Evolutionary conservation across 2,797 vertebrate species (phyloP), one percentile per base, ranked within the genome.

Genomic region (Sitta carolinensis): DNA sequence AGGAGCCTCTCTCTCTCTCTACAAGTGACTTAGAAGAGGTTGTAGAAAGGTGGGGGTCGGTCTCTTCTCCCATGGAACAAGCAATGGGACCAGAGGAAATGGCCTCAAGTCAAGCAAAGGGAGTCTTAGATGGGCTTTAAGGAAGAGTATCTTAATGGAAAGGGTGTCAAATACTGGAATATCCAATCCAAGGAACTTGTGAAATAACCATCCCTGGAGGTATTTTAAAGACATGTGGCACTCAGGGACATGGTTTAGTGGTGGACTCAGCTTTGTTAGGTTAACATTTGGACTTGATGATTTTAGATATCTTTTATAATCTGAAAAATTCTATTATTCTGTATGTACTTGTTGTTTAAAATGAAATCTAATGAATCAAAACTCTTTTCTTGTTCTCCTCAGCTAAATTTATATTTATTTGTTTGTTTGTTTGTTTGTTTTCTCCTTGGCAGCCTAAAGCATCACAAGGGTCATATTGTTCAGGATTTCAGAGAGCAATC

Each of bases 371-470:
- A 40, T 67, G 25, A 18, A 29, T 85, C 30, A 64, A 70, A 81
- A 40, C 13, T 51, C 32, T 74, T 70, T 73, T 36, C 36, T 36
- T 66, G 15, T 67, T 29, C 25, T 88, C 26, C 74, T 69, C 18
- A 66, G 21, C 63, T 88, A 64, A 72, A 29, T 81, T 61, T 47
- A 29, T 75, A 42, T 91, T 85, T 94, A 54, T 70, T 62, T 80
- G 21, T 19, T 40, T 32, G 19, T n/a, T 62, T 80, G 40, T 34
- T 62, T 81, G 38, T 66, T 4, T 13, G 52, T 67, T 86, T 76
- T 85, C 50, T 4, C 25, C 42, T 74, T 96, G 87, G 68, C 95
- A 96, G 95, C 78, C 72, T 91, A 43, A 91, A 84, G 70, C 89
- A 85, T 76, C 80, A n/a, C 83, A 48, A 94, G 50, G 42, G 25